Evolutionary conservation across 2,888 invertebrate species (phyloP), one percentile per base, ranked within the genome.

Genomic region (Tuberolachnus salignus): DNA sequence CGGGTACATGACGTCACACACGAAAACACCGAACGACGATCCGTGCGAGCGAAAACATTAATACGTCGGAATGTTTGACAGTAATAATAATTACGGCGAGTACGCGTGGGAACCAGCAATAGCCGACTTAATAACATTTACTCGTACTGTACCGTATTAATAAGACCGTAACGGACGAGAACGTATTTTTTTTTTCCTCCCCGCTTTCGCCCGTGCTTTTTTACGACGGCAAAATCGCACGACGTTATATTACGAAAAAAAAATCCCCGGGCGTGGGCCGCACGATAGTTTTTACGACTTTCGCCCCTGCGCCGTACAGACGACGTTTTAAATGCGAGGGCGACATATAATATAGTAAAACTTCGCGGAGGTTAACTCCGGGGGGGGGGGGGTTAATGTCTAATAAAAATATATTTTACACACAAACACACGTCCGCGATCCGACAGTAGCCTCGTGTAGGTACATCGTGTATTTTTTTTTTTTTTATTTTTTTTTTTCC

Each of bases 341-440:
- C 72, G 72, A 72, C 72, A 72, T 34, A 19, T 61, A 61, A 51
- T 34, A 61, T 61, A 23, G 34, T 72, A 61, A 72, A 4, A 61
- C n/a, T n/a, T n/a, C 49, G 16, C 19, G 6, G 51, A 23, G 34
- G 59, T 61, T 72, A 44, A 71, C 57, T 23, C 59, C 49, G 59
- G 59, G n/a, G n/a, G n/a, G n/a, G n/a, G n/a, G n/a, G n/a, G n/a
- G 70, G 26, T 51, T 72, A 51, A 51, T 51, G 34, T 61, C 34
- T 34, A 72, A 61, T 72, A 72, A 72, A 61, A 72, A 21, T 70
- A 55, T 53, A 14, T 57, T 42, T 44, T n/a, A 21, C 44, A 13
- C 53, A 10, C 19, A 0, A 10, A 4, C 21, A 34, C 21, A 0
- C 11, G 1, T 26, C 34, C 34, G 2, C 13, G 6, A 34, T 16